phyloP scores from a whole-genome alignment of 2,888 invertebrate species.

The Embidobia sp. region DNA sequence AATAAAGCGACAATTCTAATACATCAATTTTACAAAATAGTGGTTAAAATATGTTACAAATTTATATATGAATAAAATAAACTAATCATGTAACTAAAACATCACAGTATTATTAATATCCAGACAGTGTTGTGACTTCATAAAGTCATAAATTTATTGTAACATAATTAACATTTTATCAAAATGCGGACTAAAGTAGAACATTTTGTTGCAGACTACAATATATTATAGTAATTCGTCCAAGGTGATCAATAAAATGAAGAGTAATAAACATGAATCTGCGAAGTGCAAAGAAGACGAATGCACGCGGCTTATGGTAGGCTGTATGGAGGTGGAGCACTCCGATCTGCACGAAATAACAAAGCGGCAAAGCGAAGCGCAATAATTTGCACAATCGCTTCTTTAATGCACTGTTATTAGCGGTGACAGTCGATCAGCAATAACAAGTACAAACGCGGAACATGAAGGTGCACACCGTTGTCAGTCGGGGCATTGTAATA shows the following conservation, averaged over 20 bases:
- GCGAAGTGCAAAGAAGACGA: slow-evolving; percentile 3
- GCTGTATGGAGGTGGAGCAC: slow-evolving; percentile 23
- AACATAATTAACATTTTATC: no score
- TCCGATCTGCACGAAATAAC: slow-evolving; percentile 41
- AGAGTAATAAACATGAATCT: slow-evolving; percentile 24
- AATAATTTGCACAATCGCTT: slow-evolving; percentile 34
- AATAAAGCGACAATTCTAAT: no score
- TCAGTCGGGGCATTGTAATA: no score
- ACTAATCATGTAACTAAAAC: no score
- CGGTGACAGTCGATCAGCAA: slow-evolving; percentile 4
- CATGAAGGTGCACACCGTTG: slow-evolving; percentile 1
- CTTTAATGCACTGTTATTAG: slow-evolving; percentile 46
- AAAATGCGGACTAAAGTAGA: no score
- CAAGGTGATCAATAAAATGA: slow-evolving; percentile 39
- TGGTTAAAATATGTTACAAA: no score
- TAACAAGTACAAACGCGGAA: neutral
- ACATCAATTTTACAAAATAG: no score
- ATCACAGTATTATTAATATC: no score
- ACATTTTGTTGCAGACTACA: slow-evolving; percentile 2
- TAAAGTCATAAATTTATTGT: no score
- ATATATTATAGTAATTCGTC: slow-evolving; percentile 12
- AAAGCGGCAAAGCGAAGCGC: slow-evolving; percentile 37
- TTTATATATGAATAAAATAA: no score
- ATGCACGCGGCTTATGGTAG: slow-evolving; percentile 3
- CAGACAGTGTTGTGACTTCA: no score